These are phyloP conservation scores for Ellobius talpinus DNA, from an alignment of 2,113 vertebrate species.

Conservation along the genomic window DNA sequence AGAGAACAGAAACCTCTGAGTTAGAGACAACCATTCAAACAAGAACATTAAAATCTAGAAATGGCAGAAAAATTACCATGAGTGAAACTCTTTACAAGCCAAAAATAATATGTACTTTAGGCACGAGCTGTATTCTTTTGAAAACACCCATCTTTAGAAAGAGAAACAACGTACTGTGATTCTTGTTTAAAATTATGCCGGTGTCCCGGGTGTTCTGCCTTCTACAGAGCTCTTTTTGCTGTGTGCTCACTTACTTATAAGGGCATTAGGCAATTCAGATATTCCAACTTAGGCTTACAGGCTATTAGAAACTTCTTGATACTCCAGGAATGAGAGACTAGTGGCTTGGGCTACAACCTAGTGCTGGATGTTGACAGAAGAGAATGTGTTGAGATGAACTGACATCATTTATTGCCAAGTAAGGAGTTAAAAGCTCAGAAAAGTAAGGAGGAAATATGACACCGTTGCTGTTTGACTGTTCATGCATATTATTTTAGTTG, in stretches of 20 bases:
- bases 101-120: background rate
- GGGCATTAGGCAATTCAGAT: background rate
- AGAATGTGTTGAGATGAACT: background rate
- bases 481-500: background rate
- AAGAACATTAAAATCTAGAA: background rate
- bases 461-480: background rate
- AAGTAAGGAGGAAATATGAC: background rate
- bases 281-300: background rate
- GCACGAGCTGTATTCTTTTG: background rate
- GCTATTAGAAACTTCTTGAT: background rate
- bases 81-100: background rate
- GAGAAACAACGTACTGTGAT: background rate
- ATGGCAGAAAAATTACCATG: background rate
- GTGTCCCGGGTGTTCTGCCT: background rate
- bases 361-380: background rate
- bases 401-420: background rate
- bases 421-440: background rate
- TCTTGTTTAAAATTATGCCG: slow-evolving; percentile 33
- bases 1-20: background rate
- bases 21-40: background rate
- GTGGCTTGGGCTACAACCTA: background rate
- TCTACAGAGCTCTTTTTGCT: background rate
- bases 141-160: background rate
- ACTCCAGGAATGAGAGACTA: background rate
- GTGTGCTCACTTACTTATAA: background rate